Conservation (phyloP, 2,888 invertebrate species). For the Drosophila bunnanda region DNA sequence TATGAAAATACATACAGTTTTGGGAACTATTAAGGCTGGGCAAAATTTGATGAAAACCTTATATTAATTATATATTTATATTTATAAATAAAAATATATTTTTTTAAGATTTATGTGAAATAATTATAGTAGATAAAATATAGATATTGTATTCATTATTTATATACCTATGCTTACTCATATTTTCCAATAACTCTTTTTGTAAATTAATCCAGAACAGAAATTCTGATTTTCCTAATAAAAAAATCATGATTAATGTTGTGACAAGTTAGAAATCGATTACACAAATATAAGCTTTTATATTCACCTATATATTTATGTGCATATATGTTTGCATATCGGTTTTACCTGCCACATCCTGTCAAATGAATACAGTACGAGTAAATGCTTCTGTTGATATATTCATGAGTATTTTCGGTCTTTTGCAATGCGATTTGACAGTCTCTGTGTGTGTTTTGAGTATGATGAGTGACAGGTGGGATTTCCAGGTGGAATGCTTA, state of each 20-base stretch:
- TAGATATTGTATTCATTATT: not conserved
- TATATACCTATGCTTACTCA: not conserved
- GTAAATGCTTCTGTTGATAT: constrained; percentile 33
- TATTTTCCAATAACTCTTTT: not conserved
- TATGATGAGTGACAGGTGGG: constrained; percentile 14
- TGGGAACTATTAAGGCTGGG: not conserved
- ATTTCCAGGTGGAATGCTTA: constrained; percentile 2
- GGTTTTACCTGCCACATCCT: constrained; percentile 33
- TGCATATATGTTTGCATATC: constrained; percentile 17
- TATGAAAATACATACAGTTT: not conserved
- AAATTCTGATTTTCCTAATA: not conserved
- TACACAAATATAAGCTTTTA: constrained; percentile 4
- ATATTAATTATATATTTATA: too few relatives aligned
- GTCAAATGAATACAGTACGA: constrained; percentile 26
- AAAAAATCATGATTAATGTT: not conserved
- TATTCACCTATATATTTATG: not conserved
- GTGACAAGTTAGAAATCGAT: constrained; percentile 21
- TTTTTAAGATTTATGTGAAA: not conserved
- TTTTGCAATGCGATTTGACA: constrained; percentile 19
- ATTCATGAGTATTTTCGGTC: constrained; percentile 33
- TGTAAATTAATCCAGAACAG: not conserved
- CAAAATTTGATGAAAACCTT: not conserved
- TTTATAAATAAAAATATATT: too few relatives aligned
- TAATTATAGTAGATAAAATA: not conserved
- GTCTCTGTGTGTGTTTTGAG: not conserved